Evolutionary conservation across 2,113 vertebrate species (phyloP).

Genomic region (Ochotona princeps): DNA sequence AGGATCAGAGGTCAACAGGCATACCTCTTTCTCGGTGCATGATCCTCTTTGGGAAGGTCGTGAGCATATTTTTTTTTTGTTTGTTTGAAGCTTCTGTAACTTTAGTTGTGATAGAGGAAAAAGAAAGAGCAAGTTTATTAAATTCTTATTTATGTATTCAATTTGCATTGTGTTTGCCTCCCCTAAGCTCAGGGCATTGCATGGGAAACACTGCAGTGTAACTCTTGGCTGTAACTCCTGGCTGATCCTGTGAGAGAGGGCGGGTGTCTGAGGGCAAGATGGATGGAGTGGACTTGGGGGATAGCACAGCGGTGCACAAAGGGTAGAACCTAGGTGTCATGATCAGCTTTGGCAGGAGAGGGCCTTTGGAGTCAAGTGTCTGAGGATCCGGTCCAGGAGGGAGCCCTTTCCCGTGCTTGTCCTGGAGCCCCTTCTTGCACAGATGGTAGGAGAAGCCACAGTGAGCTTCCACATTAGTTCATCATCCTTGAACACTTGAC

Average conservation of each 20-base stretch:
- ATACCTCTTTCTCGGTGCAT: not conserved
- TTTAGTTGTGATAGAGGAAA: slow-evolving; percentile 51
- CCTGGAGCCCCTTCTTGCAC: not conserved
- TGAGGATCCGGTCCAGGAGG: not conserved
- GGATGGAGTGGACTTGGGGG: no score
- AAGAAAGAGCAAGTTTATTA: slow-evolving; percentile 72
- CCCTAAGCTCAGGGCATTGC: not conserved
- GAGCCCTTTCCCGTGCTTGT: not conserved
- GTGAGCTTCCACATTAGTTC: not conserved
- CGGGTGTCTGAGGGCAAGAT: not conserved
- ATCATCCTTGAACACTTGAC: not conserved
- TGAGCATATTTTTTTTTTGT: slow-evolving; percentile 59
- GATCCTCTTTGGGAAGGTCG: not conserved
- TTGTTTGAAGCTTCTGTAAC: slow-evolving; percentile 53
- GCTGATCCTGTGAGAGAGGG: not conserved
- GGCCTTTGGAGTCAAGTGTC: not conserved
- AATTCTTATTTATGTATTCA: slow-evolving; percentile 83
- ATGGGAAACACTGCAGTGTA: slow-evolving; percentile 48
- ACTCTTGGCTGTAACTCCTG: slow-evolving; percentile 4
- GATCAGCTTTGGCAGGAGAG: rapidly evolving
- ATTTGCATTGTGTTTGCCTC: slow-evolving; percentile 67
- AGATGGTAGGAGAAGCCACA: no score
- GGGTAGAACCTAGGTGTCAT: not conserved
- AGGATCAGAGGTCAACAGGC: not conserved
- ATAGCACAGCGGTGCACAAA: rapidly evolving